Conservation (phyloP, 2,888 invertebrate species). For the Drosophila paranaensis region DNA sequence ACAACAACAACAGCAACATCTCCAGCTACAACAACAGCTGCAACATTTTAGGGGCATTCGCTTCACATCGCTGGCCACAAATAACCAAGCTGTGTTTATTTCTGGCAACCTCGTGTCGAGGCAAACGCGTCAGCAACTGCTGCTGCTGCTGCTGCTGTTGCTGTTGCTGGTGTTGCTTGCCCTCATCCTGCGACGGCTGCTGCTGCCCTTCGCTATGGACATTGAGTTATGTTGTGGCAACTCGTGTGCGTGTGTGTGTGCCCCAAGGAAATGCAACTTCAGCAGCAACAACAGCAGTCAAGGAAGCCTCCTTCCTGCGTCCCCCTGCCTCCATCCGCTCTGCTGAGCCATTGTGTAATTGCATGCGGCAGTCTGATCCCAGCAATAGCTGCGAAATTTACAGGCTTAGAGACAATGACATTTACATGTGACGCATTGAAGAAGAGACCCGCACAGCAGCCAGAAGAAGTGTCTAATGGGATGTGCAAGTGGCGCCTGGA, state of each 20-base stretch:
- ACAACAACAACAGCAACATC: slow-evolving; percentile 10
- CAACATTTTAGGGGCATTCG: slow-evolving; percentile 72
- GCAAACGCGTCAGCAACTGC: slow-evolving; percentile 42
- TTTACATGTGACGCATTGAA: slow-evolving; percentile 37
- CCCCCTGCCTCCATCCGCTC: not conserved
- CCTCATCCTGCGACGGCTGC: not conserved
- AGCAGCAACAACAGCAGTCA: slow-evolving; percentile 25
- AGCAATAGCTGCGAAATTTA: slow-evolving; percentile 37
- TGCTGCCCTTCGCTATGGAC: slow-evolving; percentile 33
- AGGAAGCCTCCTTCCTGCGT: not conserved
- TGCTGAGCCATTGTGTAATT: slow-evolving; percentile 23
- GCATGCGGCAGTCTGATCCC: slow-evolving; percentile 28
- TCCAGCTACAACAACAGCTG: slow-evolving; percentile 10
- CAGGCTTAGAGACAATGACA: slow-evolving; percentile 31
- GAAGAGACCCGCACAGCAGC: not conserved
- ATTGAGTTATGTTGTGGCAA: slow-evolving; percentile 72
- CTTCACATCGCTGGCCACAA: slow-evolving; percentile 76
- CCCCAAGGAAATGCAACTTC: slow-evolving; percentile 54
- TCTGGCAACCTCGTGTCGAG: slow-evolving; percentile 41
- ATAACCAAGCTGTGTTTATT: slow-evolving; percentile 73
- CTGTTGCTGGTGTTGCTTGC: not conserved
- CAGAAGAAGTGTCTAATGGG: not conserved
- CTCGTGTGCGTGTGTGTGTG: slow-evolving; percentile 38
- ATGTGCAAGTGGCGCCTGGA: not conserved
- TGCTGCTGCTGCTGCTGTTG: slow-evolving; percentile 25